Evolutionary conservation across 2,113 vertebrate genomes (phyloP), one percentile per base, ranked within the genome.

Genomic region (Rafetus swinhoei): DNA sequence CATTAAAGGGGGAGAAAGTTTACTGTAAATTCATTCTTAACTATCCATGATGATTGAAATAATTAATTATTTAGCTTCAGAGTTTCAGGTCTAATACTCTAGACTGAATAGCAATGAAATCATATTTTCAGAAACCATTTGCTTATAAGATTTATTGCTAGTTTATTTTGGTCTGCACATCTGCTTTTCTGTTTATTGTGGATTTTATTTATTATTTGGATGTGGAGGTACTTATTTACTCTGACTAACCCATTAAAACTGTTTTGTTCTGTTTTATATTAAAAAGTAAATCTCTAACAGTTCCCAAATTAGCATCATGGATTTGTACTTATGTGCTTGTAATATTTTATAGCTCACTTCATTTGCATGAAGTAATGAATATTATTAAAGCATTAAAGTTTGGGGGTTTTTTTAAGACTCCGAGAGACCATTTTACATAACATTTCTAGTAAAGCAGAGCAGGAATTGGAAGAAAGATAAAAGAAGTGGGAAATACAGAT

Each of bases 211-310:
- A 89, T 52, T 88, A 25, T 79, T 74, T 76, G 35, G 32, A 93
- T 83, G 80, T 93, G 54, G 57, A 83, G 25, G 29, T 79, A 82
- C 69, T 84, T 96, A 83, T 90, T 94, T 91, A 90, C 25, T 54
- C 45, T 82, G 52, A 81, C 84, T 80, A 14, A 88, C 72, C 45
- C 35, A 77, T 88, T 93, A 81, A 60, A 57, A 56, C 11, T 85
- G 45, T 81, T 39, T 77, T 76, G 9, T 21, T 35, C n/a, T 72
- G 9, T 72, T 87, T 94, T 93, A 90, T 89, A 72, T 89, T 86
- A 85, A 88, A 88, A 95, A 83, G 55, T 54, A 39, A 81, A 87
- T 90, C 2, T 88, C 79, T 72, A 60, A 89, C 54, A 72, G 77
- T 82, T 86, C 54, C 27, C 1, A 76, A 86, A 91, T 88, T 97